These are phyloP conservation scores for Clarias magur DNA, from an alignment of 2,113 vertebrate genomes.

Conservation along the genomic window DNA sequence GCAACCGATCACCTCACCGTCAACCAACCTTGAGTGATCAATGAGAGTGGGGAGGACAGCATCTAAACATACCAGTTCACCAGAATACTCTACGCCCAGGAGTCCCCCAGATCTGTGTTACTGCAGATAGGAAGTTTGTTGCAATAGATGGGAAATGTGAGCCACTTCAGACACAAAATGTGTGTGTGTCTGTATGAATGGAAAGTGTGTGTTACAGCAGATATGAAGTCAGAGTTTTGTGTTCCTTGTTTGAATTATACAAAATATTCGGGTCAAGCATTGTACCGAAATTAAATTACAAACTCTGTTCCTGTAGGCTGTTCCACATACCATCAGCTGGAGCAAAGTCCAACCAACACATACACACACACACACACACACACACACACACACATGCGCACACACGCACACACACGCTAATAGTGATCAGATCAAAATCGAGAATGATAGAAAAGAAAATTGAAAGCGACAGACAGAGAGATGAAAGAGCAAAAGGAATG, in stretches of 20 bases:
- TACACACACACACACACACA: not conserved
- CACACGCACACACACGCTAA: not conserved
- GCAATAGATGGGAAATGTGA: not conserved
- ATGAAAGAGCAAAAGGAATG: conserved; percentile 18
- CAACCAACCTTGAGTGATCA: too few relatives aligned
- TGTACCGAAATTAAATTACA: conserved; percentile 36
- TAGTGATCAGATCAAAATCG: conserved; percentile 18
- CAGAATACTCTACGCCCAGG: too few relatives aligned
- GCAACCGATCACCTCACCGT: too few relatives aligned
- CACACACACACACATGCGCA: not conserved
- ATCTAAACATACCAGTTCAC: too few relatives aligned
- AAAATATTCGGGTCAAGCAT: conserved; percentile 40
- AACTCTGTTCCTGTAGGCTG: conserved; percentile 27
- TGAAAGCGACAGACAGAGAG: conserved; percentile 17
- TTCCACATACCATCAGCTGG: not conserved
- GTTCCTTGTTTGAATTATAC: conserved; percentile 29
- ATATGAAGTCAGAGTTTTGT: not conserved
- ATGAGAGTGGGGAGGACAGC: too few relatives aligned
- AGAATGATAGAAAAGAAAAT: conserved; percentile 11
- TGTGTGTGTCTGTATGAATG: not conserved
- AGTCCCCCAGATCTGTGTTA: too few relatives aligned
- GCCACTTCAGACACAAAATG: not conserved
- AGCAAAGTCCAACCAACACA: conserved; percentile 2
- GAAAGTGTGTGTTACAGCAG: not conserved
- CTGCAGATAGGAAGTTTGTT: not conserved